These are phyloP conservation scores for Ornithorhynchus anatinus DNA, from an alignment of 2,113 vertebrate species.

Conservation along the genomic window DNA sequence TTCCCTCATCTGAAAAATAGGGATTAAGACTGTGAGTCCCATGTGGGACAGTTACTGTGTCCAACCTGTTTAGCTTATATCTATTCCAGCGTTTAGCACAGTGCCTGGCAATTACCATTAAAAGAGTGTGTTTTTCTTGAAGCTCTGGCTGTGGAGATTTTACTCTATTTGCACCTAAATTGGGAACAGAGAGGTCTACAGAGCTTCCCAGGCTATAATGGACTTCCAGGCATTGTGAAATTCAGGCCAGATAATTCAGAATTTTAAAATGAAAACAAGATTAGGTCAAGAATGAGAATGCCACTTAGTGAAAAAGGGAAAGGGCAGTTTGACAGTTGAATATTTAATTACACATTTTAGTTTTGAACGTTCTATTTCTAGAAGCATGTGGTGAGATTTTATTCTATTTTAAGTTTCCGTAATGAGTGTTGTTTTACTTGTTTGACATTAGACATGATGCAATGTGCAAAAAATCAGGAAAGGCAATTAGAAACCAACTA, in stretches of 20 bases:
- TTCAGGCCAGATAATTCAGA: not conserved
- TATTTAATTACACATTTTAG: not conserved
- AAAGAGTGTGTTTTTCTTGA: too few relatives aligned
- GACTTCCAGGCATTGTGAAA: not conserved
- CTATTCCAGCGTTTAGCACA: too few relatives aligned
- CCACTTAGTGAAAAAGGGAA: not conserved
- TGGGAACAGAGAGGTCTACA: not conserved
- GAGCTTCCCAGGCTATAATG: not conserved
- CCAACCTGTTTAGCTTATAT: too few relatives aligned
- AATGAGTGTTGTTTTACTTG: slow-evolving; percentile 28
- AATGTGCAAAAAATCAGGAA: not conserved
- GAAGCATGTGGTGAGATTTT: slow-evolving; percentile 4
- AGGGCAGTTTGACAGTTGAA: not conserved
- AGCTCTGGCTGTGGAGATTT: too few relatives aligned
- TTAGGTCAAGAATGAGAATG: not conserved
- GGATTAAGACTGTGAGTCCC: too few relatives aligned
- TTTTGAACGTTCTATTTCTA: slow-evolving; percentile 19
- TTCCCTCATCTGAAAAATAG: too few relatives aligned
- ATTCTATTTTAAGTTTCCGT: slow-evolving; percentile 18
- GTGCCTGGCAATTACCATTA: too few relatives aligned
- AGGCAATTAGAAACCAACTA: slow-evolving; percentile 7
- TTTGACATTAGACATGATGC: slow-evolving; percentile 15
- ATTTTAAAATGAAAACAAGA: slow-evolving; percentile 7
- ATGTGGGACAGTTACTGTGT: too few relatives aligned
- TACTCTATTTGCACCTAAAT: too few relatives aligned